Evolutionary conservation across 2,888 invertebrate genomes (phyloP).

Genomic region (Philhelius pedissequus): DNA sequence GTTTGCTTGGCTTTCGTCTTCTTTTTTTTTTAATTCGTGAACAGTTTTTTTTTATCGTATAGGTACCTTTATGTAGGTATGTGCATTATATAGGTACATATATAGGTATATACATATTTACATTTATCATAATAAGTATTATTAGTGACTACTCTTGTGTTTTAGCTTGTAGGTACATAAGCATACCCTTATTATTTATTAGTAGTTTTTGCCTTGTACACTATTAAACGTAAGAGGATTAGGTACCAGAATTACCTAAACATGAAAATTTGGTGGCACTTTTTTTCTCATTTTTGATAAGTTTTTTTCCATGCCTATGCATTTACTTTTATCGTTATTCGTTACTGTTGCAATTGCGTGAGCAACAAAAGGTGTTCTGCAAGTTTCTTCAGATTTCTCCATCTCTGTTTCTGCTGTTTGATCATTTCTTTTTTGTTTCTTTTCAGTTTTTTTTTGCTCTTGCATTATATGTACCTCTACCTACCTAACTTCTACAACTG

Average conservation of each 20-base stretch:
- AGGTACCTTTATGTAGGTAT: no score
- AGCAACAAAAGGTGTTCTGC: conserved; percentile 39
- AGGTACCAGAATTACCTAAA: conserved; percentile 54
- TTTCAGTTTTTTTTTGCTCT: not conserved
- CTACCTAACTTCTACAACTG: no score
- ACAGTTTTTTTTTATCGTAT: conserved; percentile 16
- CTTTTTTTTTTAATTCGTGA: not conserved
- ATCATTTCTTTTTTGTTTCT: conserved; percentile 8
- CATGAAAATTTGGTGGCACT: conserved; percentile 59
- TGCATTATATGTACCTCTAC: not conserved
- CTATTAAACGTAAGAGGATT: conserved; percentile 11
- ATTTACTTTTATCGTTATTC: not conserved
- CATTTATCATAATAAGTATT: no score
- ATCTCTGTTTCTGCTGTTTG: not conserved
- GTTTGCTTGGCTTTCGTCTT: conserved; percentile 39
- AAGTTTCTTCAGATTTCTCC: conserved; percentile 14
- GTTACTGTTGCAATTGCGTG: conserved; percentile 34
- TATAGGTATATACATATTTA: not conserved
- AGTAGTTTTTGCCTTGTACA: not conserved
- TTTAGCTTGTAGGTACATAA: not conserved
- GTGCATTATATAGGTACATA: not conserved
- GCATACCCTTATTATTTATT: no score
- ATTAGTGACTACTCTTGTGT: no score
- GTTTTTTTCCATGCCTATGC: not conserved
- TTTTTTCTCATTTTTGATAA: conserved; percentile 39